Base-by-base conservation (phyloP, 1,140 invertebrate genomes). In the Chelonus insularis region DNA sequence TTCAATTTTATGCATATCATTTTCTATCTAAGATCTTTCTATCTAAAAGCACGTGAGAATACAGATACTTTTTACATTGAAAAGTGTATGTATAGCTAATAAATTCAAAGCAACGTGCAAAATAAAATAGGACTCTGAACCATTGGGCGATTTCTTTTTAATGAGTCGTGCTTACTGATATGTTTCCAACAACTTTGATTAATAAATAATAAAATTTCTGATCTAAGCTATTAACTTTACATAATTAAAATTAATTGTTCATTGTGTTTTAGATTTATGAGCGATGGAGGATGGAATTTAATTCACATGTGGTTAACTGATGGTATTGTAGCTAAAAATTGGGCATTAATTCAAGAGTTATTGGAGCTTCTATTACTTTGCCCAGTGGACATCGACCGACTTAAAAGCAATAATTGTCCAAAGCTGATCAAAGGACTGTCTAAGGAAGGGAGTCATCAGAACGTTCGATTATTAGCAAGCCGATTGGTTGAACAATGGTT, bases 401-500 rank as follows among this genome's bases (percentile, higher is more conserved):
- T 98, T 14, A 96, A 95, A 77, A 88, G 91, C 64, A 97, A 97
- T 75, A 92, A 90, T 67, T 91, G 92, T 67, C 94, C 95, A 1
- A 95, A 95, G 80, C 81, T 95, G 34, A 91, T 97, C 16, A 97
- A 97, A 80, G 88, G 89, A 18, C 80, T 97, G 3, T 92, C 92
- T 9, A 94, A 93, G 70, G 88, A 91, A 70, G 88, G 87, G 48
- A 88, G 88, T 69, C 85, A 91, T 73, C 86, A 88, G 82, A 88
- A 83, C 71, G 89, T 92, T 21, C 84, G 87, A 69, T 79, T 84
- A 43, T 75, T 94, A 61, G 92, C 94, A 12, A 86, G 86, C 51
- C 87, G 89, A 71, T 82, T 96, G 39, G 93, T 96, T n/a, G 89
- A 93, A 67, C 89, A 92, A 76, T 97, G 95, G 95, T 84, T 95